Base-by-base conservation (phyloP, 1,140 invertebrate genomes). In the Drosophila sucinea region DNA sequence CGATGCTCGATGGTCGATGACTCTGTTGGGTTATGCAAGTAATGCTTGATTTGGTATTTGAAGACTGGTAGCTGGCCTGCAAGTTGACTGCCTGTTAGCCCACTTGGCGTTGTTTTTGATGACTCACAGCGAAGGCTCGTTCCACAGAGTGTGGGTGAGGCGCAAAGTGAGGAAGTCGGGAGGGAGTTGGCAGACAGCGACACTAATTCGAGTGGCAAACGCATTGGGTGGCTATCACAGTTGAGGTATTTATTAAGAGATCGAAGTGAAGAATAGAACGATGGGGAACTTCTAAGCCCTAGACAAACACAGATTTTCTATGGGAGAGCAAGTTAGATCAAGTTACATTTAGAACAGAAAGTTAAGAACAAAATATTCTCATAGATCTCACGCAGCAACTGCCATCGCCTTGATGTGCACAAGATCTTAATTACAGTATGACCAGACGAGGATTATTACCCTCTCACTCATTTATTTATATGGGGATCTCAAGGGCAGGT, bases 21-120 rank as follows among this genome's bases (percentile, higher is more conserved):
- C 64, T 78, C 47, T 70, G 68, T 60, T 71, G 84, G 77, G 83
- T 87, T 87, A 87, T 87, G 84, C 84, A 89, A 87, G 84, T 87
- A 87, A 87, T 87, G 84, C 84, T 87, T 89, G 84, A 87, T 87
- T 87, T 87, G 84, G 80, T 89, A 89, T 87, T 51, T 80, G 84
- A 87, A 87, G 73, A 87, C 84, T 89, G 84, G 84, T 87, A 87
- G 84, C 84, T 89, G 79, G 69, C 83, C 79, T 27, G 44, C 79
- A 35, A 35, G 33, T 11, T 38, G 35, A 10, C 83, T 81, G 81
- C 66, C 70, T 47, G 30, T 51, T 51, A 23, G 23, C 44, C n/a
- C n/a, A 67, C 63, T 60, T 70, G 44, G 40, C 40, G 70, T 76
- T 70, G 79, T 70, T 77, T 77, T 60, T 78, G 68, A 81, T 89